These are phyloP conservation scores for Gadopsis bispinosus DNA, from an alignment of 2,797 vertebrate species.

Conservation along the genomic window DNA sequence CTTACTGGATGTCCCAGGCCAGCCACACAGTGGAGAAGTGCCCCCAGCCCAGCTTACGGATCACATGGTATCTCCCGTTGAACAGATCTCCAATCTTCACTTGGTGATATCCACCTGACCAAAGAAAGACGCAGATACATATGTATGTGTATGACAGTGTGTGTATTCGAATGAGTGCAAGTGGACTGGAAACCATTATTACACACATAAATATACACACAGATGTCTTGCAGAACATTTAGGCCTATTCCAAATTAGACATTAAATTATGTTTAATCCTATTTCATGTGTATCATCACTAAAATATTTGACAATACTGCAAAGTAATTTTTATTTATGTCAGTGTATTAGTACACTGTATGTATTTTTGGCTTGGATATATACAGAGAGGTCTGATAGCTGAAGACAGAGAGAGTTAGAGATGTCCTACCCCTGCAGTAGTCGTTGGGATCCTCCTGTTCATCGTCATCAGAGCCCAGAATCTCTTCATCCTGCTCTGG, in stretches of 20 bases:
- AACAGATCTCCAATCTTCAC: conserved; percentile 98
- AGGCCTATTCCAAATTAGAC: neutral
- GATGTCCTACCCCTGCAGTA: conserved; percentile 91
- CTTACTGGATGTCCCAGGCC: conserved; percentile 98
- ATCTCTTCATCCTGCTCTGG: conserved; percentile 93
- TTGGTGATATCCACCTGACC: conserved; percentile 93
- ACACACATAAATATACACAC: neutral
- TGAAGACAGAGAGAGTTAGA: neutral
- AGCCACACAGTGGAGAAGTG: conserved; percentile 99
- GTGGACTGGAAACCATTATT: neutral
- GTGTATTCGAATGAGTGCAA: neutral
- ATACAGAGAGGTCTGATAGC: neutral
- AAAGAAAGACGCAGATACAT: neutral
- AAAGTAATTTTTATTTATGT: neutral
- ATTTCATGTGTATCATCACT: neutral
- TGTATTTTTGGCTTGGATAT: neutral
- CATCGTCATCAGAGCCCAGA: conserved; percentile 96
- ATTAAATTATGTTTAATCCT: neutral
- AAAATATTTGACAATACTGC: neutral
- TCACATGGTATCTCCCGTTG: conserved; percentile 94
- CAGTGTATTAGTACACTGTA: neutral
- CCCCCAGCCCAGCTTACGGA: conserved; percentile 98
- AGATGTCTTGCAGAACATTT: neutral
- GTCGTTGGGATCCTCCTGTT: conserved; percentile 98
- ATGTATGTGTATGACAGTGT: neutral